Conservation (phyloP, 2,797 vertebrate species). For the Crenuchus spilurus region DNA sequence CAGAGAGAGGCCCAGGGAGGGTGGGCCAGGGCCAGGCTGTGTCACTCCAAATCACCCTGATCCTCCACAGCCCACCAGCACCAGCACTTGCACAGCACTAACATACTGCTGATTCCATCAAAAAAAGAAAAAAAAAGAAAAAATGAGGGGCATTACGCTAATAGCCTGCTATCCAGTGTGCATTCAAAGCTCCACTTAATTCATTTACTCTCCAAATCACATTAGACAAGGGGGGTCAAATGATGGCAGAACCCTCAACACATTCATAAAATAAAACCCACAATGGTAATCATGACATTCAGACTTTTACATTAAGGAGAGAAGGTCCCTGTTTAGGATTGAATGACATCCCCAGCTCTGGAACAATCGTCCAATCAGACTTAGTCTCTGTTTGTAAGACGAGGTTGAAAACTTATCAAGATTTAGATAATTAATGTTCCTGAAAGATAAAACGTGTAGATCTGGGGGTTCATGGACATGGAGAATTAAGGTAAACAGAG, state of each 20-base stretch:
- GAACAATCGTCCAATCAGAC: too few relatives aligned
- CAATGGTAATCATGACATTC: slow-evolving; percentile 30
- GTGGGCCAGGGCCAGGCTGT: slow-evolving; percentile 61
- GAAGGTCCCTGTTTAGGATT: neutral
- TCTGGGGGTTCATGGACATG: too few relatives aligned
- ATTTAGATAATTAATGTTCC: too few relatives aligned
- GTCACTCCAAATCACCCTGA: slow-evolving; percentile 73
- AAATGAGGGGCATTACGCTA: slow-evolving; percentile 32
- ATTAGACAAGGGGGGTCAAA: slow-evolving; percentile 47
- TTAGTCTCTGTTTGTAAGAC: too few relatives aligned
- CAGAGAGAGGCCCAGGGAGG: slow-evolving; percentile 62
- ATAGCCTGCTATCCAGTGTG: neutral
- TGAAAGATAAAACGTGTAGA: too few relatives aligned
- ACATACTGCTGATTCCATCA: slow-evolving; percentile 53
- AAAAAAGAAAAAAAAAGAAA: slow-evolving; percentile 37
- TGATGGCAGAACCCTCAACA: neutral
- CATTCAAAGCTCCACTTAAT: slow-evolving; percentile 51
- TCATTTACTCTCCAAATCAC: slow-evolving; percentile 49
- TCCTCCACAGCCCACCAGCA: slow-evolving; percentile 62
- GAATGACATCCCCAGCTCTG: neutral
- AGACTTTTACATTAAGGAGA: slow-evolving; percentile 27
- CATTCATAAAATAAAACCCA: slow-evolving; percentile 39
- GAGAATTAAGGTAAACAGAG: too few relatives aligned
- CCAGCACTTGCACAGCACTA: slow-evolving; percentile 61
- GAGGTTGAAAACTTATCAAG: too few relatives aligned